phyloP scores from a whole-genome alignment of 2,888 invertebrate genomes.

The Perizoma flavofasciatum region DNA sequence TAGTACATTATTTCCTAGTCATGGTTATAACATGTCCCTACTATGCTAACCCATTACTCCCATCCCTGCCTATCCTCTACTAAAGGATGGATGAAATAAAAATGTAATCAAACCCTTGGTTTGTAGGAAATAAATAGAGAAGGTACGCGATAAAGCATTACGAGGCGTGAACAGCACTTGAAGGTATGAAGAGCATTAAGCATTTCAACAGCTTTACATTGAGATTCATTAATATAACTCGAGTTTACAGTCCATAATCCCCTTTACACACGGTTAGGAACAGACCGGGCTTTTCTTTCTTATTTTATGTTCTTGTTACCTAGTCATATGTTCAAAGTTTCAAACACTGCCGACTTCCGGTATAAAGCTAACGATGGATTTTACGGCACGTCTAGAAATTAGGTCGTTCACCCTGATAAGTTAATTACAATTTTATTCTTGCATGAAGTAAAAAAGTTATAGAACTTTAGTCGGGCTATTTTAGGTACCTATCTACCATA shows the following conservation, averaged over 20 bases:
- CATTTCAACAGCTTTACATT: constrained; percentile 57
- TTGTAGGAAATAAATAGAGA: too few relatives aligned
- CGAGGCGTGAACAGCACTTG: constrained; percentile 24
- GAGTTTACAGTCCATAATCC: constrained; percentile 47
- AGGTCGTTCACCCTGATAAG: constrained; percentile 51
- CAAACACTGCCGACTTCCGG: constrained; percentile 42
- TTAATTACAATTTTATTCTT: constrained; percentile 30
- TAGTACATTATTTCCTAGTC: too few relatives aligned
- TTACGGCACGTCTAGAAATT: constrained; percentile 43
- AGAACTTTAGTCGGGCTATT: constrained; percentile 15
- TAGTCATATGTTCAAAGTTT: constrained; percentile 25
- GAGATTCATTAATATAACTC: constrained; percentile 48
- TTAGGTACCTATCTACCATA: too few relatives aligned
- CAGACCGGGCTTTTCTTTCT: constrained; percentile 24
- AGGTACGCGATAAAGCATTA: neutral
- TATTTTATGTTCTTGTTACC: constrained; percentile 30
- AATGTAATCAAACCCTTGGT: too few relatives aligned
- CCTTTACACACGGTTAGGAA: constrained; percentile 3
- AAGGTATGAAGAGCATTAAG: constrained; percentile 29
- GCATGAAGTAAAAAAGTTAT: constrained; percentile 23
- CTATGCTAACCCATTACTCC: too few relatives aligned
- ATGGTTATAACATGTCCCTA: too few relatives aligned
- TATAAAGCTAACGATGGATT: constrained; percentile 48
- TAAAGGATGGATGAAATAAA: too few relatives aligned
- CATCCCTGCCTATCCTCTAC: too few relatives aligned